Percentiles rank a stretch among this genome's conserved stretches.
These are phyloP conservation scores for Volucella inanis DNA, from an alignment of 2,888 invertebrate species.

Conservation along the genomic window DNA sequence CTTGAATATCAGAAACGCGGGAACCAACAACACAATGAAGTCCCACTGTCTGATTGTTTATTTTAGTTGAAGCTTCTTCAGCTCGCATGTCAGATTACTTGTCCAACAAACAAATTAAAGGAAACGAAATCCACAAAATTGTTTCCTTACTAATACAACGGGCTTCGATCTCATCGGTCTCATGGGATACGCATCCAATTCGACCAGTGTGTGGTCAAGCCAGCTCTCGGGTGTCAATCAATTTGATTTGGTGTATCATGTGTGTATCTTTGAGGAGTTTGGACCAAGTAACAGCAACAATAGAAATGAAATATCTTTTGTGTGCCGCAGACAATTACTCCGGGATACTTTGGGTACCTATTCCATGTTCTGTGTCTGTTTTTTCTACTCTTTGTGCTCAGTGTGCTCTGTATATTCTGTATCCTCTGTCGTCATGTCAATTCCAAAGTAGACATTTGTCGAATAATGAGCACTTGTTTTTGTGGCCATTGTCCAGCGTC, in stretches of 20 bases:
- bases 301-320: slow-evolving; percentile 39
- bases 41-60: slow-evolving; percentile 20
- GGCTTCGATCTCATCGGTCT: slow-evolving; percentile 1
- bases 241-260: slow-evolving; percentile 64
- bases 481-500: slow-evolving; percentile 11
- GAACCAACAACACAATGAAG: neutral
- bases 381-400: too few species aligned
- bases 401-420: too few species aligned
- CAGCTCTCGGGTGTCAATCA: slow-evolving; percentile 55
- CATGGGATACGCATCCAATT: slow-evolving; percentile 12
- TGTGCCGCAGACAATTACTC: slow-evolving; percentile 26
- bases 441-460: slow-evolving; percentile 49
- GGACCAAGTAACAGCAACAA: slow-evolving; percentile 1
- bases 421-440: neutral
- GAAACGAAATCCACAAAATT: slow-evolving; percentile 1
- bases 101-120: slow-evolving; percentile 7
- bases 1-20: too few species aligned
- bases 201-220: slow-evolving; percentile 39
- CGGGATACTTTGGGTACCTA: too few species aligned
- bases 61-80: slow-evolving; percentile 12
- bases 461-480: slow-evolving; percentile 52
- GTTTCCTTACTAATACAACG: slow-evolving; percentile 20
- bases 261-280: slow-evolving; percentile 25
- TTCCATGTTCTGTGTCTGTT: too few species aligned
- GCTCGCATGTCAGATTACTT: slow-evolving; percentile 35